Percentiles rank a stretch among this genome's conserved stretches.
Evolutionary conservation across 2,113 vertebrate species (phyloP).

Genomic region (Phylloscopus whistleri): DNA sequence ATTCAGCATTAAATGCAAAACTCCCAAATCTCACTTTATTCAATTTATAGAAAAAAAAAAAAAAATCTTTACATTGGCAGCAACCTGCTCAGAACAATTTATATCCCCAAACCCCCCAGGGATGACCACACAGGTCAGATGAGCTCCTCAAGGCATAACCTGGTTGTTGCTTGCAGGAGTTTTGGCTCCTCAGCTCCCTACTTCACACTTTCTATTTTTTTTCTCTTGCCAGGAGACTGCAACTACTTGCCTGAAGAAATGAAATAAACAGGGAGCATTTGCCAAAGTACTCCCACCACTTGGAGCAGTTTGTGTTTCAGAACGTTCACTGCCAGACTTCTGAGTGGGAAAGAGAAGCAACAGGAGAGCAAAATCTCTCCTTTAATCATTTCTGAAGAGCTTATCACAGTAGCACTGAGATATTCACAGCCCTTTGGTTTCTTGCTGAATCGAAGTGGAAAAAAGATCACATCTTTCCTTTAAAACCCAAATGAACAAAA

Average conservation of each 20-base stretch:
- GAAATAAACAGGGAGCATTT: background rate
- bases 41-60: too few species aligned
- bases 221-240: background rate
- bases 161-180: background rate
- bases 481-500: background rate
- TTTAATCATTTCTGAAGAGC: background rate
- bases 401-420: background rate
- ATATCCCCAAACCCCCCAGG: background rate
- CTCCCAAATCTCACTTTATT: background rate
- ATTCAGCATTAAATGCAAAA: background rate
- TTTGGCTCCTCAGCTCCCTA: background rate
- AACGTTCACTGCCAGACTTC: background rate
- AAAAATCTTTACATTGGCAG: background rate
- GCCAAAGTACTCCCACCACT: background rate
- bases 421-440: background rate
- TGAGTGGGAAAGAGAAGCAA: background rate
- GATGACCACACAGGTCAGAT: background rate
- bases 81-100: background rate
- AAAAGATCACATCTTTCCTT: background rate
- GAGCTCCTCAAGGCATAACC: background rate
- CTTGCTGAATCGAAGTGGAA: background rate
- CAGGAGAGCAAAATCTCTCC: background rate
- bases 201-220: background rate
- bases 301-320: background rate
- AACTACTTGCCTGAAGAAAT: background rate